Conservation (phyloP, 1,140 invertebrate species). For the Eupeodes corollae region DNA sequence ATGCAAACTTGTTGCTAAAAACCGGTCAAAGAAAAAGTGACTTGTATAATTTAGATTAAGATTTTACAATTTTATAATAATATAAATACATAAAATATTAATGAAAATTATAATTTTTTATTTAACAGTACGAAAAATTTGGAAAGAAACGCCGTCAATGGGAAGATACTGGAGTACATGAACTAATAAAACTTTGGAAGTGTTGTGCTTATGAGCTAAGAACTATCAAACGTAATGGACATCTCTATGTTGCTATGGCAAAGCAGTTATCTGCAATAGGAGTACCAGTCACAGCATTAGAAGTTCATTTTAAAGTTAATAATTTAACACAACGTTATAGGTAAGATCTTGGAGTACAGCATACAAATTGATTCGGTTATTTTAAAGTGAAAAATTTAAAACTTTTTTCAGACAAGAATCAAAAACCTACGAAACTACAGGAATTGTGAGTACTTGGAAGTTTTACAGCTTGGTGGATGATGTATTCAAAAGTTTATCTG, state of each 20-base stretch:
- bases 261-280: slow-evolving; percentile 26
- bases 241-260: slow-evolving; percentile 37
- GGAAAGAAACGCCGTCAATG: slow-evolving; percentile 37
- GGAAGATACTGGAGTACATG: slow-evolving; percentile 36
- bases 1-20: too few relatives aligned
- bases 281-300: slow-evolving; percentile 32
- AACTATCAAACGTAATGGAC: slow-evolving; percentile 37
- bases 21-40: too few relatives aligned
- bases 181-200: slow-evolving; percentile 37
- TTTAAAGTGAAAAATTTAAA: too few relatives aligned
- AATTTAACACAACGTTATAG: slow-evolving; percentile 33
- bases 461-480: slow-evolving; percentile 36
- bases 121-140: slow-evolving; percentile 35
- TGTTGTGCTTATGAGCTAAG: slow-evolving; percentile 36
- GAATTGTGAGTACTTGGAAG: slow-evolving; percentile 35
- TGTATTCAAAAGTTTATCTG: slow-evolving; percentile 34
- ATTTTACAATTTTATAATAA: too few relatives aligned
- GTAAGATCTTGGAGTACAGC: background rate
- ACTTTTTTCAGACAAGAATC: slow-evolving; percentile 26
- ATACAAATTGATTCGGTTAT: too few relatives aligned
- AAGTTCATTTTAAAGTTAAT: slow-evolving; percentile 36
- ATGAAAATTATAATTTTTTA: background rate
- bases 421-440: slow-evolving; percentile 32
- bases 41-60: too few relatives aligned
- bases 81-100: too few relatives aligned